Conservation (phyloP, 92 coral and sea anemone species). For the Phenganax marumi region DNA sequence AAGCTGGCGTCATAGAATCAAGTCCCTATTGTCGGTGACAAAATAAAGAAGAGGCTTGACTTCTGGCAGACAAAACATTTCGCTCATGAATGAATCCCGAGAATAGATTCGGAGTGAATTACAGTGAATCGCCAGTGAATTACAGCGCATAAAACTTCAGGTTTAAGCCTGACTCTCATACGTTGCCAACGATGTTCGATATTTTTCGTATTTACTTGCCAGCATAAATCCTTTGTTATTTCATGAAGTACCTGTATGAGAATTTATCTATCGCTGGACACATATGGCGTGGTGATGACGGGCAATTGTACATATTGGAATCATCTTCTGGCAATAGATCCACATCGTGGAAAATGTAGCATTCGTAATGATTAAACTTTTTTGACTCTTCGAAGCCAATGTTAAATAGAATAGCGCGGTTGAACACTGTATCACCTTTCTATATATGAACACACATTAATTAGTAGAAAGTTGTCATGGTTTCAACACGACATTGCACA, state of each 20-base stretch:
- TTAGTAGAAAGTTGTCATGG: not conserved
- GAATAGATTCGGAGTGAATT: no score
- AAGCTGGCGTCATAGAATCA: no score
- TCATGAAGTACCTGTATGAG: no score
- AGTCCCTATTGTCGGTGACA: no score
- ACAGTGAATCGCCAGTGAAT: no score
- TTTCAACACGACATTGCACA: no score
- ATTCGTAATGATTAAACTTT: constrained; percentile 62
- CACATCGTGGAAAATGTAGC: constrained; percentile 84
- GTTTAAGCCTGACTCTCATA: not conserved
- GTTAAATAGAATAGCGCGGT: constrained; percentile 92
- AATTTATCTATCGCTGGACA: constrained; percentile 74
- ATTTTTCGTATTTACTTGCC: not conserved
- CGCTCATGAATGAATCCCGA: no score
- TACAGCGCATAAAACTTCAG: no score
- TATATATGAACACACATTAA: not conserved
- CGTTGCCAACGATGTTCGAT: not conserved
- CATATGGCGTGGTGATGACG: constrained; percentile 95
- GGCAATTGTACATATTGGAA: constrained; percentile 85
- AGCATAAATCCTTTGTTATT: not conserved
- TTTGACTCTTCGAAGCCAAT: constrained; percentile 80
- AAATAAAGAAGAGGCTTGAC: no score
- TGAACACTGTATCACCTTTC: constrained; percentile 60
- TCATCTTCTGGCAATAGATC: constrained; percentile 84
- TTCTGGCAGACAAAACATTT: no score